Evolutionary conservation across 2,113 vertebrate genomes (phyloP).

Genomic region (Albula glossodonta): DNA sequence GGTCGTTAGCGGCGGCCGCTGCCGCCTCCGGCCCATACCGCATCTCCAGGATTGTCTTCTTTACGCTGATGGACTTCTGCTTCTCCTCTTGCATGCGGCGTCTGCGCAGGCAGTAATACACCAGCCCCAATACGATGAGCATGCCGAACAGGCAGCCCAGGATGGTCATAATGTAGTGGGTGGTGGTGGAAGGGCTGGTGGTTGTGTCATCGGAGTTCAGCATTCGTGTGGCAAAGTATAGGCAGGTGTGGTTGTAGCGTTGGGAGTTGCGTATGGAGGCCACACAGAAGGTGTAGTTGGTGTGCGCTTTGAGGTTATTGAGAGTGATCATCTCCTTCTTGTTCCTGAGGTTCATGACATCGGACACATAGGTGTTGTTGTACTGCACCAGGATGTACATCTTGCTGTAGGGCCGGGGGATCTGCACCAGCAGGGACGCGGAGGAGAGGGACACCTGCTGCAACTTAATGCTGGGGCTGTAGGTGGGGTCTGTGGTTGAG

Average conservation of each 20-base stretch:
- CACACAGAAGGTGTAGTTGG: slow-evolving; percentile 93
- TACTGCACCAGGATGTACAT: slow-evolving; percentile 95
- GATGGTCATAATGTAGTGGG: slow-evolving; percentile 98
- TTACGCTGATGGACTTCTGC: slow-evolving; percentile 91
- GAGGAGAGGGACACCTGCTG: slow-evolving; percentile 81
- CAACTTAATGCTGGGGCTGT: slow-evolving; percentile 84
- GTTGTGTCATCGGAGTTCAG: slow-evolving; percentile 72
- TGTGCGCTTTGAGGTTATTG: slow-evolving; percentile 84
- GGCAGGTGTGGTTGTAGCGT: slow-evolving; percentile 93
- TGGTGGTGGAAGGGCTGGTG: slow-evolving; percentile 86
- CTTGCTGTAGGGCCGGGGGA: slow-evolving; percentile 91
- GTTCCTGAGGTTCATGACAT: slow-evolving; percentile 86
- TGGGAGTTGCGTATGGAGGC: slow-evolving; percentile 88
- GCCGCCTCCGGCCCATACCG: slow-evolving; percentile 92
- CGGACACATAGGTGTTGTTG: slow-evolving; percentile 83
- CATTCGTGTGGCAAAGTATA: slow-evolving; percentile 85
- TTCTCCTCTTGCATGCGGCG: slow-evolving; percentile 91
- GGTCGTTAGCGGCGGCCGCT: slow-evolving; percentile 75
- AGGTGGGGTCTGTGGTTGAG: slow-evolving; percentile 79
- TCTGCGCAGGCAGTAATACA: slow-evolving; percentile 92
- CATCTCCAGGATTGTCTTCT: slow-evolving; percentile 98
- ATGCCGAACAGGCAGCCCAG: slow-evolving; percentile 96
- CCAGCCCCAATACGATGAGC: slow-evolving; percentile 93
- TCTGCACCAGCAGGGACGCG: slow-evolving; percentile 86
- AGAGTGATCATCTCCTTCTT: slow-evolving; percentile 83